A percentile compares a stretch with the other conserved stretches of the same genome.
phyloP scores from a whole-genome alignment of 2,888 invertebrate genomes.

The Cyclophora punctaria region DNA sequence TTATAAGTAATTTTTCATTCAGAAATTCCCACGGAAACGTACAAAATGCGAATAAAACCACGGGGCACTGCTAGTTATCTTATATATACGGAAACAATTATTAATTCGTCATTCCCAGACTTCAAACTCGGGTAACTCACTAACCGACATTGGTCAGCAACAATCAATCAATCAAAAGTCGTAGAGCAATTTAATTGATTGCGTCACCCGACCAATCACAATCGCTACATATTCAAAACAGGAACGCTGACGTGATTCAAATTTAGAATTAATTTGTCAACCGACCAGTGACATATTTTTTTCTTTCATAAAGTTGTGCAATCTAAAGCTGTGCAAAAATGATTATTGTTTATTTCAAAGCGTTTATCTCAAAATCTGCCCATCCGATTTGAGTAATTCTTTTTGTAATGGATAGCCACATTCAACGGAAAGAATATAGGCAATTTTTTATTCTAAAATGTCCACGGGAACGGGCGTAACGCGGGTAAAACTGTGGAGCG shows the following conservation, averaged over 20 bases:
- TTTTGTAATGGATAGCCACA: background rate
- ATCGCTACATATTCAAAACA: slow-evolving; percentile 33
- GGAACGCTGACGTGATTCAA: slow-evolving; percentile 16
- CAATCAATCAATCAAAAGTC: slow-evolving; percentile 35
- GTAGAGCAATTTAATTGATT: slow-evolving; percentile 36
- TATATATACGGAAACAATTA: background rate
- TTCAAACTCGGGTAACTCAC: background rate
- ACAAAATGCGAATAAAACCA: no score
- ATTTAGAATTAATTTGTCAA: background rate
- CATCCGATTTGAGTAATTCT: background rate
- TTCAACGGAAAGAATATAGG: background rate
- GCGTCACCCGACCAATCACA: slow-evolving; percentile 41
- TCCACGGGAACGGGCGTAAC: no score
- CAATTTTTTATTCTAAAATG: no score
- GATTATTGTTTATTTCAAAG: no score
- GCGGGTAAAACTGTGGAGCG: no score
- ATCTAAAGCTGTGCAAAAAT: no score
- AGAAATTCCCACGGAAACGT: no score
- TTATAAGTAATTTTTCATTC: no score
- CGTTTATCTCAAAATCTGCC: no score
- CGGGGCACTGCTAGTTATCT: no score
- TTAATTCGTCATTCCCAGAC: background rate
- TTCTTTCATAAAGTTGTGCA: no score
- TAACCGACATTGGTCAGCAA: background rate
- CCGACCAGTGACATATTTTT: background rate